Base-by-base conservation (phyloP, 2,888 invertebrate species). In the Xestia ashworthii region DNA sequence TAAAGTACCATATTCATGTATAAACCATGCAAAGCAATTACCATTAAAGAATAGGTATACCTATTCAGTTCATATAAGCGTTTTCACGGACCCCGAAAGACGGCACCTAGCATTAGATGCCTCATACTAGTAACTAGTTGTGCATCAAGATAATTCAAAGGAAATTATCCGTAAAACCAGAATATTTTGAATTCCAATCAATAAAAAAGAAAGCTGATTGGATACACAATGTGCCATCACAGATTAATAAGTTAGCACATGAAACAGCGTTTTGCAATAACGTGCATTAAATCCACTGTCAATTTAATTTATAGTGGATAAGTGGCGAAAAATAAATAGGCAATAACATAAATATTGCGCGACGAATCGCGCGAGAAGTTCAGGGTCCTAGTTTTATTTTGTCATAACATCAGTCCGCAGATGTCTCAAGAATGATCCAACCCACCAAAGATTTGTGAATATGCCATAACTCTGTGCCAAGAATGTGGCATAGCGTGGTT, bases 11-110 rank as follows among this genome's bases (percentile, higher is more conserved):
- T 76, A 74, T 73, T 74, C 66, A 69, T 74, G 84, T 75, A 64
- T 65, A 60, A 72, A 74, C 76, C 75, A 80, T 38, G 70, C 72
- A 84, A 81, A 78, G 79, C 74, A 74, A 58, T 82, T 80, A 74
- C 80, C 87, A 66, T 87, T 76, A 85, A 87, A 88, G 87, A 88
- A 88, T 81, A 88, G 87, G 85, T 80, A 69, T 71, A 75, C 79
- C 87, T 81, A 85, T 83, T 82, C 89, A 87, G 87, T 87, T 88
- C 89, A 80, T 85, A 78, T 80, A 67, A 87, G 76, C 78, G 38
- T 78, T 82, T 81, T 71, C 55, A 82, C 53, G 82, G 87, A 87
- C 87, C 89, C 89, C 50, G 76, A 88, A 73, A 72, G 48, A 77
- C 60, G 58, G 68, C 74, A 74, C 55, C 71, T 77, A 78, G 64